Evolutionary conservation across 2,888 invertebrate species (phyloP), one percentile per base, ranked within the genome.

Genomic region (Apotomis betuletana): DNA sequence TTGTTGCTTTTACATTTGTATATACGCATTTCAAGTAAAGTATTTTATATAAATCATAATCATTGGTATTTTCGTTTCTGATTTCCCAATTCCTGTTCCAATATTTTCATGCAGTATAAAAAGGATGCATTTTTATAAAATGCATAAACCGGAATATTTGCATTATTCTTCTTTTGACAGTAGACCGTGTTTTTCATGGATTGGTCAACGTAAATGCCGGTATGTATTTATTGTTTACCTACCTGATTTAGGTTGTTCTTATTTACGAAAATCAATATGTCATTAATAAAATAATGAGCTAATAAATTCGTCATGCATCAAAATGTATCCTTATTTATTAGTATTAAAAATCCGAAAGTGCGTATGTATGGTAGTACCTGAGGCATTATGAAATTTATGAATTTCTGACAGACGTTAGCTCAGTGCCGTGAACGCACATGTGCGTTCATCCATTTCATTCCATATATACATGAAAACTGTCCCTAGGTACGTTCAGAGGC

Each of bases 191-290:
- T 58, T 58, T 58, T 46, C 46, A 46, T 9, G 5, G 62, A 72
- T 72, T 68, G 72, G 72, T 63, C 46, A 58, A 63, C 44, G 55
- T 58, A 62, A 62, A 68, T 57, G 67, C 72, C 67, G 71, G 62
- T 55, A 58, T 51, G 62, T 55, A 58, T 51, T 55, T 46, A 62
- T 63, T 63, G 72, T 68, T 67, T 72, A 72, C 67, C 44, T 52
- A 72, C 67, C 44, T 52, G 49, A 61, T 13, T 36, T 57, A 58
- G 57, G 10, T 46, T 13, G 61, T 71, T 71, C 67, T 71, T 65
- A 51, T 41, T 61, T 71, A 71, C 65, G 36, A 41, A 27, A 62
- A 15, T 51, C n/a, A 62, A n/a, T 49, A 62, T 49, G 10, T 15
- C 8, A 9, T 10, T 9, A 49, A 49, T 49, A 49, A 49, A 49